A percentile compares a stretch with the other conserved stretches of the same genome.
Conservation (phyloP, 2,113 vertebrate genomes). For the Anas platyrhynchos region DNA sequence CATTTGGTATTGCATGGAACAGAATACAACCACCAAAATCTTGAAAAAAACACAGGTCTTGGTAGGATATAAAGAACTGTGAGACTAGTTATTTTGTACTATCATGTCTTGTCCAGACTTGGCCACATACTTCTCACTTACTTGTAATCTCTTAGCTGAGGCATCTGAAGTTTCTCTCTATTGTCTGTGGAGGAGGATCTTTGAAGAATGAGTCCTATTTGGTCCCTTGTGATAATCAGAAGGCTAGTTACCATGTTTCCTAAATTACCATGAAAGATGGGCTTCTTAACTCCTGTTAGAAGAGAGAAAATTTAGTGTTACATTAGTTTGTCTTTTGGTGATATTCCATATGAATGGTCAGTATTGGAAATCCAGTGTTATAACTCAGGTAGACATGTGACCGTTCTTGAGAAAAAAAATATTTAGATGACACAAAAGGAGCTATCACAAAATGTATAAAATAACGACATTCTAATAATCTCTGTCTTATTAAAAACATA, state of each 20-base stretch:
- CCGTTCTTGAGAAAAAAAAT: not conserved
- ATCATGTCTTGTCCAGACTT: not conserved
- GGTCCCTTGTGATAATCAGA: not conserved
- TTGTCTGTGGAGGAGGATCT: not conserved
- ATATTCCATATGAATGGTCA: not conserved
- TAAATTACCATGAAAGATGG: not conserved
- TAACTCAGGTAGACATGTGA: not conserved
- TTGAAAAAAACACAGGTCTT: not conserved
- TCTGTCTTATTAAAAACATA: not conserved
- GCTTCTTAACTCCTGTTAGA: not conserved
- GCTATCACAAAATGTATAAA: not conserved
- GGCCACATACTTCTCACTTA: not conserved
- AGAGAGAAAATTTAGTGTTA: not conserved
- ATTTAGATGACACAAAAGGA: not conserved
- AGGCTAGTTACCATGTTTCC: not conserved
- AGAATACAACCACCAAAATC: not conserved
- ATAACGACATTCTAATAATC: not conserved
- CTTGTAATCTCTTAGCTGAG: not conserved
- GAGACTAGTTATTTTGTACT: not conserved
- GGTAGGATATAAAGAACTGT: not conserved
- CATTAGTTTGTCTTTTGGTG: not conserved
- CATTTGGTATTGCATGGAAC: not conserved
- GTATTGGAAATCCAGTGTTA: not conserved
- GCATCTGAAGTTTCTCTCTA: not conserved
- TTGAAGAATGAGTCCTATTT: not conserved